These are phyloP conservation scores for Sebastes reedi DNA, from an alignment of 2,797 vertebrate species.

Conservation along the genomic window DNA sequence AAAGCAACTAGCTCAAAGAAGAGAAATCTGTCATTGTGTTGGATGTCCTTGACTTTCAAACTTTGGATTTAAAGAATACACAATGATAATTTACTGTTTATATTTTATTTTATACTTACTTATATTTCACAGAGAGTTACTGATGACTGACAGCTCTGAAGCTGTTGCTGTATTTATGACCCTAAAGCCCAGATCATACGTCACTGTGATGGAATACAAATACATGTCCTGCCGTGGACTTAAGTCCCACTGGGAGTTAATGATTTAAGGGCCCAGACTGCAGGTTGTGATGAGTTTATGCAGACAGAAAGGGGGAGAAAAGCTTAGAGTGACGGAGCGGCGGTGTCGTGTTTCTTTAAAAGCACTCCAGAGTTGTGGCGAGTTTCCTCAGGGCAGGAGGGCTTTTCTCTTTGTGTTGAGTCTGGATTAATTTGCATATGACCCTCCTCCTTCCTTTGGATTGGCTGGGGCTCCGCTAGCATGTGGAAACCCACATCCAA, in stretches of 20 bases:
- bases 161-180: conserved; percentile 8
- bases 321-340: conserved; percentile 38
- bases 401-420: conserved; percentile 52
- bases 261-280: conserved; percentile 28
- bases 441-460: conserved; percentile 56
- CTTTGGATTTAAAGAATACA: neutral
- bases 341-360: conserved; percentile 78
- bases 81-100: neutral
- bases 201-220: conserved; percentile 35
- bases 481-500: conserved; percentile 65
- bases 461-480: conserved; percentile 58
- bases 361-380: conserved; percentile 54
- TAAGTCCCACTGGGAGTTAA: conserved; percentile 25
- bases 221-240: conserved; percentile 22
- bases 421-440: conserved; percentile 44
- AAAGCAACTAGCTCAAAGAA: neutral
- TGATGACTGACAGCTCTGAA: conserved; percentile 11
- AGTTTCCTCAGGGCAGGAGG: conserved; percentile 60
- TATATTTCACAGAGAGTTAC: neutral
- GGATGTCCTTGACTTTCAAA: neutral
- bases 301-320: conserved; percentile 15
- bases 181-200: conserved; percentile 29
- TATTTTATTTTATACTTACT: neutral
- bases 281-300: conserved; percentile 46
- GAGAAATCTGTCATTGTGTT: neutral